phyloP scores from a whole-genome alignment of 2,888 invertebrate species.

The Euplagia quadripunctaria region DNA sequence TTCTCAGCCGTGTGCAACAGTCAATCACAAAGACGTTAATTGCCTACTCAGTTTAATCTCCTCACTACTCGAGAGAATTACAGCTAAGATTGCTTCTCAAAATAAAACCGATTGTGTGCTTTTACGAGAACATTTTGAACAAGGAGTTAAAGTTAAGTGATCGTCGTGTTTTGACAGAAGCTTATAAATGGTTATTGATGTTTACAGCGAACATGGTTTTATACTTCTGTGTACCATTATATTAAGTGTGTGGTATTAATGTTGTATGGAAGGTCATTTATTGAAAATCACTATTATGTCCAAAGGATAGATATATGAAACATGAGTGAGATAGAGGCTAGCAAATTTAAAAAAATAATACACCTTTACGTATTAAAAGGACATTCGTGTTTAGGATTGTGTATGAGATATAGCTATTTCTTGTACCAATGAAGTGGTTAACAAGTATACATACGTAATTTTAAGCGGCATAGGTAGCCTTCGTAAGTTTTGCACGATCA shows the following conservation, averaged over 20 bases:
- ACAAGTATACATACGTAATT: no score
- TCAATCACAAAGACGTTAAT: constrained; percentile 81
- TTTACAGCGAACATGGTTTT: constrained; percentile 63
- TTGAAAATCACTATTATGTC: no score
- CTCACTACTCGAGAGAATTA: constrained; percentile 70
- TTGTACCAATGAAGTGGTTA: no score
- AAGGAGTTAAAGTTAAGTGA: constrained; percentile 66
- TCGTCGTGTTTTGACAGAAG: constrained; percentile 76
- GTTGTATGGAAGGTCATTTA: constrained; percentile 12
- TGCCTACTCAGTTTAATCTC: constrained; percentile 75
- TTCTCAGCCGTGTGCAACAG: constrained; percentile 62
- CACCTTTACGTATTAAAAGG: no score
- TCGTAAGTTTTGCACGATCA: no score
- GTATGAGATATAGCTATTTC: no score
- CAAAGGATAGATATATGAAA: no score
- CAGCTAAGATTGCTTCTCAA: constrained; percentile 64
- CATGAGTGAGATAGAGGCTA: no score
- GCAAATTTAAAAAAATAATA: no score
- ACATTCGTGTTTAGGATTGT: no score
- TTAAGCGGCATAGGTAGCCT: no score
- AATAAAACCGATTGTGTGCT: constrained; percentile 75
- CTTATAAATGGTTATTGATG: constrained; percentile 79
- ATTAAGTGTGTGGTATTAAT: constrained; percentile 3
- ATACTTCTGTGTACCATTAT: constrained; percentile 51
- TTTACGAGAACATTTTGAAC: constrained; percentile 61